Conservation (phyloP, 2,113 vertebrate genomes). For the Crotalus horridus region DNA sequence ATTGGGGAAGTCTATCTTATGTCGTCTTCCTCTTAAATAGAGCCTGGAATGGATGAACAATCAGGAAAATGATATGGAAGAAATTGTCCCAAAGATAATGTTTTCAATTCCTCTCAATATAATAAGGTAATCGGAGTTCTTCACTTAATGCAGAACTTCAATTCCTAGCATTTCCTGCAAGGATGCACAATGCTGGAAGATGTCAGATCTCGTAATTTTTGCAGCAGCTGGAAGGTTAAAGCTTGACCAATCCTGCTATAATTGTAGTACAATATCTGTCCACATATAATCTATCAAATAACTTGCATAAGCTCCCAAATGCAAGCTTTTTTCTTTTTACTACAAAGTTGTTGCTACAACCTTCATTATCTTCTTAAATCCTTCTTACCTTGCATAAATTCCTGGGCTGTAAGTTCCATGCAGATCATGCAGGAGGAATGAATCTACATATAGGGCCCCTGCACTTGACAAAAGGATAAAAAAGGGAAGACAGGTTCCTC, state of each 20-base stretch:
- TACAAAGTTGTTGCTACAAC: not conserved
- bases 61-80: not conserved
- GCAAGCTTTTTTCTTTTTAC: not conserved
- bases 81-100: not conserved
- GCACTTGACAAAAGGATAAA: not conserved
- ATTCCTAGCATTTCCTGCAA: not conserved
- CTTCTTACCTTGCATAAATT: not conserved
- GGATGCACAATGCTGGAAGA: not conserved
- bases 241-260: not conserved
- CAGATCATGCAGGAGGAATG: not conserved
- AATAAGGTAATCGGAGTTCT: not conserved
- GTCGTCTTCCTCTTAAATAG: not conserved
- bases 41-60: not conserved
- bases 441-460: not conserved
- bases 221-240: not conserved
- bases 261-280: not conserved
- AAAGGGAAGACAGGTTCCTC: not conserved
- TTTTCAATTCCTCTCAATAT: not conserved
- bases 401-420: not conserved
- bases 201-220: not conserved
- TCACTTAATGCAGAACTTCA: not conserved
- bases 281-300: not conserved
- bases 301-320: not conserved
- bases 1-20: not conserved
- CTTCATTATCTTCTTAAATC: not conserved